Evolutionary conservation across 2,888 invertebrate species (phyloP).

Genomic region (Horisme vitalbata): DNA sequence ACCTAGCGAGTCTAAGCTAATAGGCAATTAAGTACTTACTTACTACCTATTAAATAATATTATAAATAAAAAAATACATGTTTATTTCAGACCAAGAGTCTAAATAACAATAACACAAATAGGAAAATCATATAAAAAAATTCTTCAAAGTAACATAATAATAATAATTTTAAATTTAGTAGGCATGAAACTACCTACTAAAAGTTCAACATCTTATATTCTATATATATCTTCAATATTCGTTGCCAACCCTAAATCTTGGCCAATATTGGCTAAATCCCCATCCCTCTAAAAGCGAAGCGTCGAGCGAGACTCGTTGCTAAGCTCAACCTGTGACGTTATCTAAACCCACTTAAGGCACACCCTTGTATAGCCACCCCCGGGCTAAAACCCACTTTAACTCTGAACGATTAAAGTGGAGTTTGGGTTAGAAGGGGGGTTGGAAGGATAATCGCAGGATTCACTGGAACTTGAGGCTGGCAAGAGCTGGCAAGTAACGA

Average conservation of each 20-base stretch:
- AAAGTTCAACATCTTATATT: background rate
- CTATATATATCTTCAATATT: background rate
- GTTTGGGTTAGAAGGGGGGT: conserved; percentile 2
- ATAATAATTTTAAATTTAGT: no score
- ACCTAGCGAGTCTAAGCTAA: no score
- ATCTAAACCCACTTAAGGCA: conserved; percentile 55
- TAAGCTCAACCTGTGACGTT: conserved; percentile 77
- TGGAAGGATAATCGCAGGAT: conserved; percentile 51
- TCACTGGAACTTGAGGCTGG: conserved; percentile 39
- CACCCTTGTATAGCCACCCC: conserved; percentile 38
- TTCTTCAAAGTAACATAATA: no score
- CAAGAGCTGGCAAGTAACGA: conserved; percentile 54
- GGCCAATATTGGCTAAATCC: conserved; percentile 66
- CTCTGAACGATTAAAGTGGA: background rate
- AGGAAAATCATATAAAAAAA: no score
- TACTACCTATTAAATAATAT: no score
- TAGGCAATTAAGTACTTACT: no score
- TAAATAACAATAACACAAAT: no score
- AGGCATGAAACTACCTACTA: no score
- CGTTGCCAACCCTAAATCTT: conserved; percentile 55
- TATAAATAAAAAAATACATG: background rate
- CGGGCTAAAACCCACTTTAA: conserved; percentile 26
- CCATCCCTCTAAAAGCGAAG: conserved; percentile 68
- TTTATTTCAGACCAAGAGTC: no score
- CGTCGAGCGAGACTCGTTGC: conserved; percentile 76